phyloP scores from a whole-genome alignment of 2,888 invertebrate species.

The Idaea straminata region DNA sequence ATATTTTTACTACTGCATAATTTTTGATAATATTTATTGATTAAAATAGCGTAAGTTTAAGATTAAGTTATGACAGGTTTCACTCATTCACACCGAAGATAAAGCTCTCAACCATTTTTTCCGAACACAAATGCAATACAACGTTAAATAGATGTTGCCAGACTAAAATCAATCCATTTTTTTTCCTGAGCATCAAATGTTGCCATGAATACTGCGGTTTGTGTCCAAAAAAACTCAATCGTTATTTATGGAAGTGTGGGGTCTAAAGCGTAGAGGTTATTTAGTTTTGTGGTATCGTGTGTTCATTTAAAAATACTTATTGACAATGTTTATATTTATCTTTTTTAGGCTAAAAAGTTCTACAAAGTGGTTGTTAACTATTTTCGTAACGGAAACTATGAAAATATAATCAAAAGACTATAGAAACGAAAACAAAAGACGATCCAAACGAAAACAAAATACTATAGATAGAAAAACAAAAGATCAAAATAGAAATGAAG shows the following conservation, averaged over 20 bases:
- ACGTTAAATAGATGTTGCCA: neutral
- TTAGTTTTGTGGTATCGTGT: neutral
- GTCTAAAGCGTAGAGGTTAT: neutral
- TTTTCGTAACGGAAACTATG: too few relatives aligned
- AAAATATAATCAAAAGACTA: too few relatives aligned
- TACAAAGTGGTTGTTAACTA: too few relatives aligned
- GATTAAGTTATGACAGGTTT: conserved; percentile 1
- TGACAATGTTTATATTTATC: neutral
- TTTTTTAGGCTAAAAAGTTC: too few relatives aligned
- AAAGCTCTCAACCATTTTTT: neutral
- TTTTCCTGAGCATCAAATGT: neutral
- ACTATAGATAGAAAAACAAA: too few relatives aligned
- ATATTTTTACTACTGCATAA: too few relatives aligned
- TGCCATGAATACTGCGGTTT: neutral
- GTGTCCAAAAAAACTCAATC: conserved; percentile 4
- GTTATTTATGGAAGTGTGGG: neutral
- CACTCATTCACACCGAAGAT: conserved; percentile 2
- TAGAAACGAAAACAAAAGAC: too few relatives aligned
- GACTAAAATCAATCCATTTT: neutral
- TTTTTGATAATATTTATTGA: neutral
- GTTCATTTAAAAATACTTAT: neutral
- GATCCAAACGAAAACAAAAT: too few relatives aligned
- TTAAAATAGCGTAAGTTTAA: neutral
- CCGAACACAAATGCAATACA: conserved; percentile 6
- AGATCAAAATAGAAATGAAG: too few relatives aligned